Base-by-base conservation (phyloP, 2,113 vertebrate species). In the Forbesichthys agassizii region DNA sequence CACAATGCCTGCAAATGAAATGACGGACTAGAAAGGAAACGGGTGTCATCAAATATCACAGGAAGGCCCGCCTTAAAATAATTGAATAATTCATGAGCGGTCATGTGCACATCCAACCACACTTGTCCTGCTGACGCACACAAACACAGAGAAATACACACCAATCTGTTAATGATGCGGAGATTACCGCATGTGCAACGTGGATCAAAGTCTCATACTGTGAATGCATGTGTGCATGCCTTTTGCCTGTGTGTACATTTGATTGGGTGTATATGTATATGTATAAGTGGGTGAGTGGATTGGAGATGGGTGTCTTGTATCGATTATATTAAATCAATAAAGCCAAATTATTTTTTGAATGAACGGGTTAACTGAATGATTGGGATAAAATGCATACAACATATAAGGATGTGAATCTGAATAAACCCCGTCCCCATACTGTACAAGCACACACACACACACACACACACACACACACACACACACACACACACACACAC, bases 1-100 rank as follows among this genome's bases (percentile, higher is more conserved):
- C 70, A 64, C 65, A 74, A 67, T 48, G 68, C 65, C 46, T 61
- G 68, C 75, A 81, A 74, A 85, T 74, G 69, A 71, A 80, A 79
- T 3, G 48, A 72, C 42, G 64, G 56, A 64, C 12, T 6, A 54
- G 60, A 53, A 60, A 47, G 59, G 61, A 69, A 33, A 55, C 4
- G 5, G 64, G 68, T 84, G 77, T 82, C 68, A 77, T 74, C 78
- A 58, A 16, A 65, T 12, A 18, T 61, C 66, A 9, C 58, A 48
- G 42, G 46, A 33, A 54, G 68, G 13, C 63, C 64, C 11, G 51
- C 12, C 62, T 33, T 20, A 76, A 85, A 79, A 83, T 75, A 74
- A 67, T 61, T 70, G 10, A 68, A 61, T 67, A 65, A 69, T 78
- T 61, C 53, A 16, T 56, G 61, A 70, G 59, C 0, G 9, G 10